Conservation (phyloP, 2,113 vertebrate species). For the Mastomys natalensis region DNA sequence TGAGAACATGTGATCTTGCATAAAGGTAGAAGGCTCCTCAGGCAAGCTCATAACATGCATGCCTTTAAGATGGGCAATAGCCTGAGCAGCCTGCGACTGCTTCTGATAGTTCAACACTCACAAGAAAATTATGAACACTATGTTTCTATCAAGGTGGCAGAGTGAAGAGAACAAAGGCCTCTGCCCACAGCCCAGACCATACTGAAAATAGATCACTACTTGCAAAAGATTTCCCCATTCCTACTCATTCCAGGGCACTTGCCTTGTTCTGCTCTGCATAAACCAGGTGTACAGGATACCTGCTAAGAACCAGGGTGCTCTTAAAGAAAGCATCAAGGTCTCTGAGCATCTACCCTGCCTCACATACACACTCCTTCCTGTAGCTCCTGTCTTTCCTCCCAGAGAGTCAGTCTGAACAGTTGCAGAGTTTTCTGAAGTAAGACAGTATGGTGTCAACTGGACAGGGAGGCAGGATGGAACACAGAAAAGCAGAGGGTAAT, state of each 20-base stretch:
- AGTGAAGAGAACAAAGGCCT: background rate
- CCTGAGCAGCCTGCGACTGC: background rate
- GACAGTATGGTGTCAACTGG: background rate
- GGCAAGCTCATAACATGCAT: background rate
- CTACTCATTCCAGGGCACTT: background rate
- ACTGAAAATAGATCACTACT: too few relatives aligned
- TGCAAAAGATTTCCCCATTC: background rate
- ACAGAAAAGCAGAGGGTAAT: background rate
- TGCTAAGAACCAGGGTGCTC: background rate
- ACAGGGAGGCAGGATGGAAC: too few relatives aligned
- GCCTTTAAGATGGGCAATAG: background rate
- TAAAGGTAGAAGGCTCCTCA: background rate
- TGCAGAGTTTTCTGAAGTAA: background rate
- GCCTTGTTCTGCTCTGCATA: background rate
- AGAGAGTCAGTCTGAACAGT: too few relatives aligned
- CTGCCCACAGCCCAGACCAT: background rate
- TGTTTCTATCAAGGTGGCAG: background rate
- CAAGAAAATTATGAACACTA: background rate
- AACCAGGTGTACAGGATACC: background rate
- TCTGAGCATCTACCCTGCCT: background rate
- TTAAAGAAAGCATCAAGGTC: background rate
- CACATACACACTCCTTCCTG: background rate
- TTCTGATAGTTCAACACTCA: background rate
- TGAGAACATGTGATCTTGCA: background rate
- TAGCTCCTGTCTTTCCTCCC: background rate